Base-by-base conservation (phyloP, 2,113 vertebrate genomes). In the Cochlearius cochlearius region DNA sequence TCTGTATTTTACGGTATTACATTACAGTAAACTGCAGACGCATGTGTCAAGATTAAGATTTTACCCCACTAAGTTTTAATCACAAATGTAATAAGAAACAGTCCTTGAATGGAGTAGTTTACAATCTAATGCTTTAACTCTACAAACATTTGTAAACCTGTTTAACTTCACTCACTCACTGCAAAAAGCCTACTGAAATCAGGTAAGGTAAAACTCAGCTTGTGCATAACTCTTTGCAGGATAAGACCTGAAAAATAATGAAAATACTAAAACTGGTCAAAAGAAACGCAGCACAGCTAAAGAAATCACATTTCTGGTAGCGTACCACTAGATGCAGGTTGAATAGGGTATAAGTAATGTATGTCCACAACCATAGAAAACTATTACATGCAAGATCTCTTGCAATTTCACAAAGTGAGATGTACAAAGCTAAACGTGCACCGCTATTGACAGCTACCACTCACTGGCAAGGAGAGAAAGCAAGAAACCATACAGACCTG, bases 401-500 rank as follows among this genome's bases (percentile, higher is more conserved):
- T 43, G n/a, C 75, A 67, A 87, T 78, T 29, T 39, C 4, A 30
- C 7, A 25, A 80, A 64, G 25, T 45, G 49, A 76, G 63, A 79
- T 21, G 17, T 7, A 68, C 39, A 52, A 50, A 68, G 49, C 10
- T n/a, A 59, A 76, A 66, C 0, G 9, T 53, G 11, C 5, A 26
- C 19, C 64, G 18, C 21, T 82, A 60, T 16, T 76, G 39, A 47
- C 27, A 66, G 18, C 2, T 18, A n/a, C 22, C 26, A 27, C 39
- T 39, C 58, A 38, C 23, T 3, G 3, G 25, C 23, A 86, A 78
- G 32, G 30, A 94, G 11, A 52, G 32, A 41, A 90, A 68, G 17
- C 62, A 58, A 68, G 68, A 74, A 83, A 49, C 38, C 60, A 20
- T 87, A 85, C 97, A 92, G 97, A 99, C 98, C 98, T 99, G 98